Conservation (phyloP, 2,797 vertebrate genomes). For the Steatocranus sp. region DNA sequence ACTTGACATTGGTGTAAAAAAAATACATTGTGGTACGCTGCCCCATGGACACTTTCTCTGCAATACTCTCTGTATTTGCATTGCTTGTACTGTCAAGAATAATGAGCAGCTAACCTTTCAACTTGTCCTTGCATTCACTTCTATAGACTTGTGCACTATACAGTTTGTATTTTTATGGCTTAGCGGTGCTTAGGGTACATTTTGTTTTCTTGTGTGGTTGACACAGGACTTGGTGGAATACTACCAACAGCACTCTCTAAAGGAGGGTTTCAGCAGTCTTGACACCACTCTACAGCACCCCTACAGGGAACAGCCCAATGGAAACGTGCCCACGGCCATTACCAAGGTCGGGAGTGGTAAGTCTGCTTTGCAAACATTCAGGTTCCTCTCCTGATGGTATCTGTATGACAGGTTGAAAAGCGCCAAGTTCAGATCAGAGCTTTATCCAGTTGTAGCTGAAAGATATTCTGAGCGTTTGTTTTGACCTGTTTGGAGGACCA, state of each 20-base stretch:
- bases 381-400: neutral
- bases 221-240: conserved; percentile 88
- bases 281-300: conserved; percentile 89
- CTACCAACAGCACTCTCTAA: conserved; percentile 89
- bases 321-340: conserved; percentile 72
- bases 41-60: neutral
- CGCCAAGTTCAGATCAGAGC: conserved; percentile 8
- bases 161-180: neutral
- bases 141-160: neutral
- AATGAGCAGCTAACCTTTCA: neutral
- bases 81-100: neutral
- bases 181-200: neutral
- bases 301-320: conserved; percentile 81
- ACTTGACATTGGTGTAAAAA: neutral
- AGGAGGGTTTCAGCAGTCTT: conserved; percentile 91
- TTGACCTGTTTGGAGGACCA: conserved; percentile 1
- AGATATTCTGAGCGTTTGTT: conserved; percentile 6
- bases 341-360: conserved; percentile 78
- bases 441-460: neutral
- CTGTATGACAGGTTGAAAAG: conserved; percentile 25
- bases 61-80: neutral
- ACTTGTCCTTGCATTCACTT: neutral
- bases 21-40: neutral
- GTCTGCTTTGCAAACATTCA: conserved; percentile 57
- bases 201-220: conserved; percentile 7